Evolutionary conservation across 2,113 vertebrate genomes (phyloP).

Genomic region (Pluvianellus socialis): DNA sequence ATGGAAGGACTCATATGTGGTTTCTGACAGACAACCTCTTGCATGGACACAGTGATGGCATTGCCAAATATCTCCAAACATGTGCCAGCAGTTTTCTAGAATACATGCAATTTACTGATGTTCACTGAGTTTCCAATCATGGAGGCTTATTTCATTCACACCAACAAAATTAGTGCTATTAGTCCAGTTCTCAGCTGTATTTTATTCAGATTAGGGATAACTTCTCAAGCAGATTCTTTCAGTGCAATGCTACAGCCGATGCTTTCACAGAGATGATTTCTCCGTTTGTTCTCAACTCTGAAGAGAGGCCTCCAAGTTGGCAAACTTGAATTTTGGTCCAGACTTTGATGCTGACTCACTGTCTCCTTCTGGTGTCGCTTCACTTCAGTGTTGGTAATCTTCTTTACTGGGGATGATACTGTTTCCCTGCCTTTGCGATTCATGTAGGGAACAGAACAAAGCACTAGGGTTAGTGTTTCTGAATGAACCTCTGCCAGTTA

Average conservation of each 20-base stretch:
- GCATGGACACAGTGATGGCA: fast-evolving
- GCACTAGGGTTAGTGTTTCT: not conserved
- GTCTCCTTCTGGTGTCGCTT: not conserved
- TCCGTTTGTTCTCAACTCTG: conserved; percentile 5
- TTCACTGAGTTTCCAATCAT: not conserved
- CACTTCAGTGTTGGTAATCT: not conserved
- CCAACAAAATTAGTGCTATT: not conserved
- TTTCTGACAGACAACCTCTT: not conserved
- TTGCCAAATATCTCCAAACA: not conserved
- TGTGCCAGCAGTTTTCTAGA: not conserved
- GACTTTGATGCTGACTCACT: conserved; percentile 33
- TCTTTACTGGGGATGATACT: not conserved
- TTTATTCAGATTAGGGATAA: not conserved
- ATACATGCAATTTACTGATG: not conserved
- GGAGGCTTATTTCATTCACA: not conserved
- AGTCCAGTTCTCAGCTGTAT: not conserved
- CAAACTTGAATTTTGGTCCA: not conserved
- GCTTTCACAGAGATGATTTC: not conserved
- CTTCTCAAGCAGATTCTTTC: not conserved
- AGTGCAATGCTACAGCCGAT: not conserved
- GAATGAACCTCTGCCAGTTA: not conserved
- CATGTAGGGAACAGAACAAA: not conserved
- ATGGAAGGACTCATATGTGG: not conserved
- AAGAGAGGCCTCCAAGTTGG: not conserved
- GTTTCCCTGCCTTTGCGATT: not conserved